Evolutionary conservation across 37 sponge, comb jelly and placozoan species (phyloP), one percentile per base, ranked within the genome.

Genomic region (Oscarella lobularis): DNA sequence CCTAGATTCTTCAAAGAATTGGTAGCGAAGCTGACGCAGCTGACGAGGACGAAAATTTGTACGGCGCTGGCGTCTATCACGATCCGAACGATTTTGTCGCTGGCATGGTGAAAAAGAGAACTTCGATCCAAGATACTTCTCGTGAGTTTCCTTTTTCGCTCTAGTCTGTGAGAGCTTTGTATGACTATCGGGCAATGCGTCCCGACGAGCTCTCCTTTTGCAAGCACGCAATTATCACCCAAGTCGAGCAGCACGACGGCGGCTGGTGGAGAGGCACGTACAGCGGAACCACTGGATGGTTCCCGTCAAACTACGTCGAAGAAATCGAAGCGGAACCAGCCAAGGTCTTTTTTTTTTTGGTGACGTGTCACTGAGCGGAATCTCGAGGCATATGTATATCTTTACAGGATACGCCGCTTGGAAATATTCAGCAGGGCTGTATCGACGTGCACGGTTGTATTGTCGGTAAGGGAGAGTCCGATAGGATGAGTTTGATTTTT

Each of bases 191-290:
- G 31, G 90, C 83, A 1, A 74, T 71, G 67, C 73, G 81, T 9
- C 60, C 67, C 1, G 95, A 94, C 65, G 99, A 98, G 67, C 87
- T 98, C 39, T 79, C 92, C 67, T 93, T 94, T 86, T 77, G 72
- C 66, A 82, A 85, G 37, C 89, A 84, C 32, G 95, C 92, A 66
- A 82, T 94, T 82, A 93, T 98, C 67, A 82, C 81, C 36, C 88
- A 93, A 37, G 99, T 98, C 39, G 88, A 88, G 74, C 84, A 94
- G 74, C 90, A 89, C 39, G 85, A 86, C 31, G 95, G 80, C 31
- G 87, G 80, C 40, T 88, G 82, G 89, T 41, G 89, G 85, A 48
- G 68, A 73, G 79, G 95, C 80, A 73, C 78, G 39, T 60, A 79
- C 37, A 79, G 83, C 41, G 73, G 81, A 35, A 35, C 80, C 76